phyloP scores from a whole-genome alignment of 2,888 invertebrate species.

The Zygaena filipendulae region DNA sequence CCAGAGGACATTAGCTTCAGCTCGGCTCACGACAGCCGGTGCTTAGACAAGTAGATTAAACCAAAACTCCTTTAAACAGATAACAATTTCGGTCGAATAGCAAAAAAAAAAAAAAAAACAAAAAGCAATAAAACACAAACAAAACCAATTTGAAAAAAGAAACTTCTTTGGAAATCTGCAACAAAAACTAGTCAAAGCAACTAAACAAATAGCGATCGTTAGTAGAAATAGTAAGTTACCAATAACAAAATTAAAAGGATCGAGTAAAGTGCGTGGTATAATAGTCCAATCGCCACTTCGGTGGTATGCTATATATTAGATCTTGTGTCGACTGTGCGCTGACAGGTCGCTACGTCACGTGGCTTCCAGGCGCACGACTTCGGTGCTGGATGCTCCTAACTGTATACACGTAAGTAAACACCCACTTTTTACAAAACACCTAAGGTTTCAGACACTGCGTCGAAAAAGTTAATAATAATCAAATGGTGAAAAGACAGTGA shows the following conservation, averaged over 20 bases:
- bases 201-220: conserved; percentile 29
- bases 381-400: conserved; percentile 77
- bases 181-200: conserved; percentile 51
- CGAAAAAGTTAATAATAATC: no score
- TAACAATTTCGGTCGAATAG: conserved; percentile 29
- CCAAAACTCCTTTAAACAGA: conserved; percentile 15
- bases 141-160: conserved; percentile 18
- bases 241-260: conserved; percentile 30
- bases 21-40: conserved; percentile 63
- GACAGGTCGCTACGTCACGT: conserved; percentile 70
- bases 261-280: conserved; percentile 28
- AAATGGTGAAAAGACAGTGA: no score
- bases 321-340: conserved; percentile 69
- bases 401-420: conserved; percentile 72
- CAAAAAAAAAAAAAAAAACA: no score
- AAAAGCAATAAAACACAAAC: no score
- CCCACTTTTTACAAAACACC: no score
- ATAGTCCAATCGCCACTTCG: conserved; percentile 51
- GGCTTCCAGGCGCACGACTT: conserved; percentile 69
- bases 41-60: conserved; percentile 62
- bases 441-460: no score
- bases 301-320: conserved; percentile 67
- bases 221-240: conserved; percentile 54
- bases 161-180: conserved; percentile 20
- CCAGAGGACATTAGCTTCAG: conserved; percentile 41